Evolutionary conservation across 2,888 invertebrate species (phyloP), one percentile per base, ranked within the genome.

Genomic region (Acrobasis consociella): DNA sequence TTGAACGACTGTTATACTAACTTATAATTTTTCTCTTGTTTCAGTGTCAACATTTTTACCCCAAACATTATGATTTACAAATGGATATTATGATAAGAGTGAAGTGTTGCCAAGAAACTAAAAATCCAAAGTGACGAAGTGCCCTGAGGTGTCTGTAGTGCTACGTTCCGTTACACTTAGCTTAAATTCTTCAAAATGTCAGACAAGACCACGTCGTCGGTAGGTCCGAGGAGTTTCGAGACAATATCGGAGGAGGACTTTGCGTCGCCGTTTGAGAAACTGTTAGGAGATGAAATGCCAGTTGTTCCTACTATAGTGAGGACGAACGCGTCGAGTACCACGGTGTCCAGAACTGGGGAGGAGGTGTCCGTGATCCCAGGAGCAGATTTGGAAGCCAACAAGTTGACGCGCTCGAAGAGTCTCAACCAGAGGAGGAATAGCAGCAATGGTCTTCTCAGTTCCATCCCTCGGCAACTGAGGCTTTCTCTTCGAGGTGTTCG

Each of bases 71-170:
- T 92, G 92, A 92, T 91, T 91, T 92, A 92, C 92, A 91, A 92
- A 92, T 92, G 92, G 92, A 92, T 92, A 92, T 92, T 92, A 92
- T 90, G 91, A 92, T 92, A 89, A 84, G 92, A 89, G 92, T 92
- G 91, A 92, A 92, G 92, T 92, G 92, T 77, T 92, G 89, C 83
- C 92, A 92, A 91, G 91, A 91, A 92, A 92, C 91, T 91, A 92
- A 92, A 89, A 92, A 92, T 77, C 92, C 92, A 83, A 92, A 92
- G 92, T 92, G 92, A 92, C 89, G 86, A 90, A 91, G 90, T 90
- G 88, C 81, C 84, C 84, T 83, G 81, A 85, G 89, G 91, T 89
- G 89, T 90, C 90, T 86, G 89, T 85, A 79, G 84, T 83, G 89
- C 86, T 88, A 80, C 88, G 91, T 90, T 91, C 89, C 87, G 78